phyloP scores from a whole-genome alignment of 1,140 invertebrate species.

The Drosophila tropicalis region DNA sequence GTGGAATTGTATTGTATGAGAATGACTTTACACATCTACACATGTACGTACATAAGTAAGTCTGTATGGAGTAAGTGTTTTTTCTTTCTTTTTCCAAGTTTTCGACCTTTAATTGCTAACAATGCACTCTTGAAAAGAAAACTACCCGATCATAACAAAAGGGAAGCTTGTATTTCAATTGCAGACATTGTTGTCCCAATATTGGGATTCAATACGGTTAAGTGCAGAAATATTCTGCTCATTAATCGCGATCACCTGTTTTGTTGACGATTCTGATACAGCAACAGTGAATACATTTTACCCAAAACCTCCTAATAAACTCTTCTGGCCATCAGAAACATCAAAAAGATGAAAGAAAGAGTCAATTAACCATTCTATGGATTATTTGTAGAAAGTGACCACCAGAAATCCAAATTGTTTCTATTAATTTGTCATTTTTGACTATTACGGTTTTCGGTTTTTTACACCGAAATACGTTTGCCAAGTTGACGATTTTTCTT shows the following conservation, averaged over 20 bases:
- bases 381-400: too few relatives aligned
- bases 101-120: slow-evolving; percentile 20
- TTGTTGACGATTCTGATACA: neutral
- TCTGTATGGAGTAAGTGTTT: neutral
- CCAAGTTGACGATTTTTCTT: too few relatives aligned
- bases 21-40: neutral
- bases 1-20: slow-evolving; percentile 7
- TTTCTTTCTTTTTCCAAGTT: slow-evolving; percentile 19
- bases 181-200: slow-evolving; percentile 16
- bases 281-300: too few relatives aligned
- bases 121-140: neutral
- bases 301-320: too few relatives aligned
- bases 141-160: slow-evolving; percentile 8
- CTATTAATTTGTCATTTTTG: too few relatives aligned
- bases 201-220: slow-evolving; percentile 1
- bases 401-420: too few relatives aligned
- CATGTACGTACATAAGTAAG: too few relatives aligned
- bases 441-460: too few relatives aligned
- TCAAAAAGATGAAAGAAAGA: too few relatives aligned
- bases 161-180: slow-evolving; percentile 7
- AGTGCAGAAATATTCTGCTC: neutral
- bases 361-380: too few relatives aligned
- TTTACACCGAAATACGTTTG: too few relatives aligned
- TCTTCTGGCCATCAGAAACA: neutral
- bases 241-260: neutral